Conservation (phyloP, 2,888 invertebrate species). For the Macropis europaea region DNA sequence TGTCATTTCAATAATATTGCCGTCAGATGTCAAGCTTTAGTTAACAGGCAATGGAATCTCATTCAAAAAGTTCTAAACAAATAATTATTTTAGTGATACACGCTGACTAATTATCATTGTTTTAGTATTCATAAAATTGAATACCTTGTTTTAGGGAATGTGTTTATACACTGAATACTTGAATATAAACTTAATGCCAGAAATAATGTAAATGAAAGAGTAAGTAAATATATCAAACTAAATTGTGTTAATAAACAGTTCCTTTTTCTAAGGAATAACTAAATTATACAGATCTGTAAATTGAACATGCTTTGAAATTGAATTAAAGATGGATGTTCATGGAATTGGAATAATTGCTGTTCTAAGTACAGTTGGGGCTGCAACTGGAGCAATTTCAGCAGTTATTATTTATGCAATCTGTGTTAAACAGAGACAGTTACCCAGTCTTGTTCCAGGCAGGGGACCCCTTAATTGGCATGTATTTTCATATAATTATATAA, state of each 20-base stretch:
- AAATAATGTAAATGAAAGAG: not conserved
- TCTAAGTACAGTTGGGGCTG: constrained; percentile 72
- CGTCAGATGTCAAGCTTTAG: too few relatives aligned
- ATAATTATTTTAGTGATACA: too few relatives aligned
- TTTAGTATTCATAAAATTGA: not conserved
- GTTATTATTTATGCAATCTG: constrained; percentile 73
- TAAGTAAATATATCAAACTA: not conserved
- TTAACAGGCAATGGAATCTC: too few relatives aligned
- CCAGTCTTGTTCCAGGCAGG: constrained; percentile 59
- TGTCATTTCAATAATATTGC: too few relatives aligned
- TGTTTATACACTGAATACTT: not conserved
- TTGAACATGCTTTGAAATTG: constrained; percentile 12
- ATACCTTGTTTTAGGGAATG: constrained; percentile 1
- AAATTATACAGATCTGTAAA: not conserved
- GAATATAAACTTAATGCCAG: not conserved
- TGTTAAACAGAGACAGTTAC: constrained; percentile 66
- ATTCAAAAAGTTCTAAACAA: too few relatives aligned
- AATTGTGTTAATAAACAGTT: not conserved
- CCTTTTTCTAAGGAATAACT: not conserved
- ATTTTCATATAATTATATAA: not conserved
- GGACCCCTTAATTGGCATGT: constrained; percentile 72
- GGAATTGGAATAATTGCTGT: constrained; percentile 70
- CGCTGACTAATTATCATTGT: too few relatives aligned
- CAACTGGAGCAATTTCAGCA: constrained; percentile 73
- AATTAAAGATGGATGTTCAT: constrained; percentile 67